Evolutionary conservation across 2,888 invertebrate species (phyloP).

Genomic region (Cinara cedri): DNA sequence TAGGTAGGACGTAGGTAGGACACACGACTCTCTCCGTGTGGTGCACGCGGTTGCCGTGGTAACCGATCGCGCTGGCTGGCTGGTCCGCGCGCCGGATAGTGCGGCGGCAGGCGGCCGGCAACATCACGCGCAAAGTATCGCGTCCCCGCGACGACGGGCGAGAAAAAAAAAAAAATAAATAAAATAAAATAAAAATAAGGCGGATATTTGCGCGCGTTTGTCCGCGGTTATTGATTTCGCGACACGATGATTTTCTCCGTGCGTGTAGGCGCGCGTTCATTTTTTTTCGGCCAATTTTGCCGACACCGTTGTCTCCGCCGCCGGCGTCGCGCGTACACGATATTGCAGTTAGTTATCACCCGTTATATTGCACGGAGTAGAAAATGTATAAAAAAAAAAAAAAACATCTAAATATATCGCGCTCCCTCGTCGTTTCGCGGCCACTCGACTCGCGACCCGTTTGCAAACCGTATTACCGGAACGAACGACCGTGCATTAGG

Average conservation of each 20-base stretch:
- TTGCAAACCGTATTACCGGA: no score
- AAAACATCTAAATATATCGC: no score
- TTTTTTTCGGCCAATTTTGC: no score
- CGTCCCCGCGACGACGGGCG: constrained; percentile 4
- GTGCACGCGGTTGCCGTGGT: constrained; percentile 33
- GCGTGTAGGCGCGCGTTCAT: no score
- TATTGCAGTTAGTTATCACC: no score
- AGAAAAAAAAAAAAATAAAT: constrained; percentile 41
- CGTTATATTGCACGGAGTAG: no score
- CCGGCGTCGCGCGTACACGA: no score
- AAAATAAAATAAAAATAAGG: constrained; percentile 50
- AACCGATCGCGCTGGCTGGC: constrained; percentile 24
- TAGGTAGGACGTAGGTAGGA: background rate
- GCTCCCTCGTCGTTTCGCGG: no score
- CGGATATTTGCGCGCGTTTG: constrained; percentile 22
- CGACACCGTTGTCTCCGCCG: no score
- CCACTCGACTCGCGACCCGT: no score
- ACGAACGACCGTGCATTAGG: no score
- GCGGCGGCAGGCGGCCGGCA: background rate
- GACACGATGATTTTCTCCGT: constrained; percentile 24
- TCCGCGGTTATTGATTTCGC: constrained; percentile 49
- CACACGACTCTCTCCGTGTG: background rate
- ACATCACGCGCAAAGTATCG: constrained; percentile 7
- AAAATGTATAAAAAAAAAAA: no score
- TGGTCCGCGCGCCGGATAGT: constrained; percentile 22